Evolutionary conservation across 2,888 invertebrate species (phyloP).

Genomic region (Cerastoderma edule): DNA sequence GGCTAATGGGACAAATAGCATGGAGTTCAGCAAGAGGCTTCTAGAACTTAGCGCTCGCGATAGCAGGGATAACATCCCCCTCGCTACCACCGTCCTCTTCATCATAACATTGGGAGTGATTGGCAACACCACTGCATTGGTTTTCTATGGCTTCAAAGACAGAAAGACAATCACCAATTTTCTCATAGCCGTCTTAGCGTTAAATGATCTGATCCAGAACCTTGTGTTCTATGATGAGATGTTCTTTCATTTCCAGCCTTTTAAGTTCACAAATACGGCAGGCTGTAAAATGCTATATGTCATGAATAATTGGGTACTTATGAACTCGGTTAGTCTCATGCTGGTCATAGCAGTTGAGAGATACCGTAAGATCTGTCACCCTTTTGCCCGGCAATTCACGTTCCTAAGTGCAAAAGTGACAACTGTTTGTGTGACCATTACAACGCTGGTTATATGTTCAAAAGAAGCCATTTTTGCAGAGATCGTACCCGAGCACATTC

Average conservation of each 20-base stretch:
- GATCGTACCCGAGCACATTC: slow-evolving; percentile 14
- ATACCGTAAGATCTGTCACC: slow-evolving; percentile 19
- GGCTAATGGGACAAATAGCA: too few species aligned
- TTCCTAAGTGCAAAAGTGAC: background rate
- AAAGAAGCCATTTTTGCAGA: slow-evolving; percentile 18
- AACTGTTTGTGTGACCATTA: slow-evolving; percentile 4
- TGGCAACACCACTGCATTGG: slow-evolving; percentile 6
- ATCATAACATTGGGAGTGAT: slow-evolving; percentile 11
- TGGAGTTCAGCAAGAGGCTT: slow-evolving; percentile 9
- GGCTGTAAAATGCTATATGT: slow-evolving; percentile 17
- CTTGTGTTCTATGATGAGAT: slow-evolving; percentile 19
- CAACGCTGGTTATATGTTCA: background rate
- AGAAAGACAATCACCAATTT: slow-evolving; percentile 14
- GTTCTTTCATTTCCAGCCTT: slow-evolving; percentile 14
- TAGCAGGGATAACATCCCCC: slow-evolving; percentile 5
- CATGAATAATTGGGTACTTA: slow-evolving; percentile 12
- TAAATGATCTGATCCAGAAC: slow-evolving; percentile 8
- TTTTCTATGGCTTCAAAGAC: slow-evolving; percentile 17
- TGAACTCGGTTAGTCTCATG: slow-evolving; percentile 20
- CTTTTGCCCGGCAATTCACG: slow-evolving; percentile 20
- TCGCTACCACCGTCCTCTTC: background rate
- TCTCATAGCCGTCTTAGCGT: slow-evolving; percentile 11
- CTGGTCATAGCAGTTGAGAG: slow-evolving; percentile 11
- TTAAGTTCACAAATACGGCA: slow-evolving; percentile 6
- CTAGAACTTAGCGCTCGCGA: slow-evolving; percentile 18